A percentile compares a stretch with the other conserved stretches of the same genome.
phyloP scores from a whole-genome alignment of 2,797 vertebrate genomes.

The Halcyon chelicuti region DNA sequence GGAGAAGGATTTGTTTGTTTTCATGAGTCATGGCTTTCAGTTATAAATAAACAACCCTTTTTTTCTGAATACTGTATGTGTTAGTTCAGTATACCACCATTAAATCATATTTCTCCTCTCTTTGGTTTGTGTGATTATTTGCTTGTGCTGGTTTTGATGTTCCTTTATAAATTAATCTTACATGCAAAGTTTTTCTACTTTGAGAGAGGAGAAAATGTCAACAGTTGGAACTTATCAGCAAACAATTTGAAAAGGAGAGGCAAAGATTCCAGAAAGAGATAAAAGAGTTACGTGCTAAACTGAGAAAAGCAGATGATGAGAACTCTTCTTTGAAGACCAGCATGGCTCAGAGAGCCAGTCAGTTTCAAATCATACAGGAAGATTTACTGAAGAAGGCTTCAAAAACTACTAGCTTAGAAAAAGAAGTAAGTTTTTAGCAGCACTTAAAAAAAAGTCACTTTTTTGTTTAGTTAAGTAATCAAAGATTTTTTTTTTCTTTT shows the following conservation, averaged over 20 bases:
- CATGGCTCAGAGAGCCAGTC: slow-evolving; percentile 88
- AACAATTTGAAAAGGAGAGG: slow-evolving; percentile 82
- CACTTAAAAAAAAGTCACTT: background rate
- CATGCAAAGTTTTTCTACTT: slow-evolving; percentile 12
- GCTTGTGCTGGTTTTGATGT: background rate
- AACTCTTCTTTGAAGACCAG: slow-evolving; percentile 85
- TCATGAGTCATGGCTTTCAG: background rate
- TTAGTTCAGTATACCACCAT: background rate
- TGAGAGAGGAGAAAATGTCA: slow-evolving; percentile 75
- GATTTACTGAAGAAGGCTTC: slow-evolving; percentile 88
- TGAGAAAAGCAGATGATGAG: slow-evolving; percentile 84
- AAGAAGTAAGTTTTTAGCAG: slow-evolving; percentile 81
- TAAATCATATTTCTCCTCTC: background rate
- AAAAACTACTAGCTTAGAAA: slow-evolving; percentile 82
- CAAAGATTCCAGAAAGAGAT: slow-evolving; percentile 76
- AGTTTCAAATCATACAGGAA: slow-evolving; percentile 89
- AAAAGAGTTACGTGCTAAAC: slow-evolving; percentile 81
- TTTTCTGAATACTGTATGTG: background rate
- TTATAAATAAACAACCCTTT: background rate
- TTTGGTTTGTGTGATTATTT: background rate
- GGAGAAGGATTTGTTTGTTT: background rate
- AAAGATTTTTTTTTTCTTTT: background rate
- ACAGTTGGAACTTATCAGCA: slow-evolving; percentile 80
- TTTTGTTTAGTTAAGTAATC: background rate
- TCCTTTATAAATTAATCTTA: background rate